Base-by-base conservation (phyloP, 2,113 vertebrate species). In the Plestiodon gilberti region DNA sequence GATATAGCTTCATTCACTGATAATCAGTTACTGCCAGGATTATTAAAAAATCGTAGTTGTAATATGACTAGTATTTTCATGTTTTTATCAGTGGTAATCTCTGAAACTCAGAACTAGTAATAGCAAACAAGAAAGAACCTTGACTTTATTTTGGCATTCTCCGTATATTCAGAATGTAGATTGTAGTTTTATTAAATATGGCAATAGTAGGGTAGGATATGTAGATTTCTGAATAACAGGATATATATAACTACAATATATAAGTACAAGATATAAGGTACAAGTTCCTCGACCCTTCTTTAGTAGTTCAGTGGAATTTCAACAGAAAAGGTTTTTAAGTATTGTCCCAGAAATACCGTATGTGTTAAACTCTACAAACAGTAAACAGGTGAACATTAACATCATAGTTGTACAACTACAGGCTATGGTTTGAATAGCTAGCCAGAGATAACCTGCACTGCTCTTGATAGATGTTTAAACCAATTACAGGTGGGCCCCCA, bases 381-480 rank as follows among this genome's bases (percentile, higher is more conserved):
- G 17, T 86, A 77, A 90, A 92, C 91, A 7, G 82, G 91, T 94
- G 87, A 78, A 22, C n/a, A 82, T 48, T 86, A 87, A 88, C 78
- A 38, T 77, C 23, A 85, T 92, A 30, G 78, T 89, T 85, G 48
- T 84, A 88, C n/a, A n/a, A n/a, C n/a, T n/a, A n/a, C 90, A 91
- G 67, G 3, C 83, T 82, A 8, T 86, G 86, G 87, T 33, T 94
- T 89, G 82, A 92, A 89, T 86, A 75, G 78, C 90, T 94, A 93
- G 78, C 48, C 82, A 91, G 84, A 83, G 94, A 94, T 89, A 85
- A 93, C 91, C 90, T 38, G 40, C 89, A 92, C 17, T 95, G 85
- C 88, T 94, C 78, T 83, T 89, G 82, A 88, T 89, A 62, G 40
- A 15, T 89, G 52, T 95, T 94, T 95, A 89, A 95, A 94, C 92